Evolutionary conservation across 2,113 vertebrate genomes (phyloP), one percentile per base, ranked within the genome.

Genomic region (Thymallus thymallus): DNA sequence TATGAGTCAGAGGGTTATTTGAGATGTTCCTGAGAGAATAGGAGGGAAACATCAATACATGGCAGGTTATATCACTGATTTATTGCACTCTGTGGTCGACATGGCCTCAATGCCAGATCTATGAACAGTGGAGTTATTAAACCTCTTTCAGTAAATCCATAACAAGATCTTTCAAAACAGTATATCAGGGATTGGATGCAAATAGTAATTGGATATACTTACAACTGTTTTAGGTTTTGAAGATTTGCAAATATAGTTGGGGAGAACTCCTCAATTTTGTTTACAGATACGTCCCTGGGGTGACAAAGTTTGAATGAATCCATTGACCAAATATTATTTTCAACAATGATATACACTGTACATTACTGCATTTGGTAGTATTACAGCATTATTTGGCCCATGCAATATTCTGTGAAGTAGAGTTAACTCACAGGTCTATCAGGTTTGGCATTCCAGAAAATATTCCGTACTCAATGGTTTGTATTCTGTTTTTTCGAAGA

Each of bases 351-450:
- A 55, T 55, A 41, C 51, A 55, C 20, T 5, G 20, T 55, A 41
- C 51, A 55, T 55, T 55, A 41, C 51, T 20, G 16, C 18, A 55
- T 55, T 20, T 55, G 20, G 13, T 20, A 3, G 20, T 55, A 55
- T 55, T 18, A 20, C 51, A 5, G 16, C 51, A 20, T 55, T 20
- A 20, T 10, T 41, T 20, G 51, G 6, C 51, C 51, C 20, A 55
- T 20, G 18, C 20, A 5, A 20, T 55, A 18, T 20, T 20, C 16
- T 20, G 13, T 55, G 20, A 55, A 20, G 14, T 55, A 55, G 6
- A 55, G 51, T 55, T 7, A 24, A 86, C 91, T 86, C 64, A 92
- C 91, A 92, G 84, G 70, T 93, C 91, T 79, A 92, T 86, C 23
- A 92, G 83, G 22, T 65, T 83, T 61, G 66, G 81, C 80, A 92